Base-by-base conservation (phyloP, 2,797 vertebrate species). In the Catostomus latipinnis region DNA sequence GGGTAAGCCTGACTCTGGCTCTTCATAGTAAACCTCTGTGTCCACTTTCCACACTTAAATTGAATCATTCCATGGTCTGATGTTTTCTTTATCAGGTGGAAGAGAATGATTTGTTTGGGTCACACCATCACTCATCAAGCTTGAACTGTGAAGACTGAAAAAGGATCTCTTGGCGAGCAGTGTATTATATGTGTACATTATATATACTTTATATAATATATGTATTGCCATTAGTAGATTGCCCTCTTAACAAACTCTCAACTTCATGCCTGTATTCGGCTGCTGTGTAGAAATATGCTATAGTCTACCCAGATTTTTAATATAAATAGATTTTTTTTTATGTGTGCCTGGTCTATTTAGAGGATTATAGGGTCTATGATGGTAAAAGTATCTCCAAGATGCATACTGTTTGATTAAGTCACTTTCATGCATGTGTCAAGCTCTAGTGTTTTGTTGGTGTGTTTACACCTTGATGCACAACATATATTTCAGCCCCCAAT, bases 121-220 rank as follows among this genome's bases (percentile, higher is more conserved):
- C 78, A 65, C 54, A 67, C 62, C 22, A 45, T 1, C 6, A 18
- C 67, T 66, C 12, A 16, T 14, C n/a, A 22, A 34, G 34, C 34
- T 1, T 7, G 34, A 63, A 70, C 56, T 76, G 67, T 65, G 69
- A 79, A 71, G 69, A 67, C 76, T 34, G 80, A 66, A 61, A 78
- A 72, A 54, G 50, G 34, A 53, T 45, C 50, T 82, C 76, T 80
- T 80, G 88, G 84, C 85, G 90, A 88, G 91, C 88, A 75, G 78
- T 93, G 91, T 93, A 92, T 84, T 88, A 90, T 91, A 89, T 87
- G 86, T 94, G 93, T 94, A 94, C 91, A 93, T 92, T 60, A 76
- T 71, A 34, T 84, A 84, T 87, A 81, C 66, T 83, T 84, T 81
- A 89, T 72, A 92, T 69, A 80, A 83, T 90, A 88, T 92, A 80